Conservation (phyloP, 2,113 vertebrate genomes). For the Kryptolebias marmoratus region DNA sequence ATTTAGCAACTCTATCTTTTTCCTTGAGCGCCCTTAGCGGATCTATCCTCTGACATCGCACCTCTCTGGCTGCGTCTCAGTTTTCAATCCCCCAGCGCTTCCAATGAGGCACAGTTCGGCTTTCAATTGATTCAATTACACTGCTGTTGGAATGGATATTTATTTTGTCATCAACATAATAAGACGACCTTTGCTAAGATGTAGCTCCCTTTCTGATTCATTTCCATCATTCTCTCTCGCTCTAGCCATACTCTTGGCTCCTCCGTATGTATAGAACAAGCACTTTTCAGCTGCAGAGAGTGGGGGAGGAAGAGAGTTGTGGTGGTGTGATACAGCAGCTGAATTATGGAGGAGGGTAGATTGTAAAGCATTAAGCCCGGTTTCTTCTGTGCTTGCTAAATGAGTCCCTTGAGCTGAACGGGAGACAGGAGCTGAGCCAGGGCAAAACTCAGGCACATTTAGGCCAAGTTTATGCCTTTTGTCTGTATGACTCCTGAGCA, state of each 20-base stretch:
- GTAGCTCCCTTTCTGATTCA: neutral
- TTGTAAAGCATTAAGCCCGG: constrained; percentile 66
- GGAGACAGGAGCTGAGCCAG: constrained; percentile 36
- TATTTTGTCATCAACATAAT: constrained; percentile 54
- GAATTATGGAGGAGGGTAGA: constrained; percentile 67
- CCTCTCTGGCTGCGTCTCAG: constrained; percentile 40
- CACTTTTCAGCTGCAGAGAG: constrained; percentile 69
- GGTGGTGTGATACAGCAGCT: constrained; percentile 26
- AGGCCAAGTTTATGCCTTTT: neutral
- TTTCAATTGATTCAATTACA: constrained; percentile 74
- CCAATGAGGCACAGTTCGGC: constrained; percentile 42
- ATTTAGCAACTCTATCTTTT: constrained; percentile 77
- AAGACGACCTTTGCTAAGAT: constrained; percentile 32
- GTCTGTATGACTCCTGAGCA: constrained; percentile 16
- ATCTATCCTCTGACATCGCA: constrained; percentile 57
- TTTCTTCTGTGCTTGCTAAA: constrained; percentile 61
- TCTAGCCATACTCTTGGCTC: neutral
- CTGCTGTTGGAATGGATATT: constrained; percentile 49
- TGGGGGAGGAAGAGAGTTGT: constrained; percentile 12
- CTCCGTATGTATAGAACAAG: constrained; percentile 67
- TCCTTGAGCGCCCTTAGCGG: constrained; percentile 61
- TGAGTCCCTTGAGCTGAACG: constrained; percentile 49
- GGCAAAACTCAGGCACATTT: constrained; percentile 12
- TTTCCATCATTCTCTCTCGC: neutral
- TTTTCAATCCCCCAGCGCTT: constrained; percentile 44